Percentiles rank a stretch among this genome's conserved stretches.
phyloP scores from a whole-genome alignment of 1,140 invertebrate genomes.

The Hermetia illucens region DNA sequence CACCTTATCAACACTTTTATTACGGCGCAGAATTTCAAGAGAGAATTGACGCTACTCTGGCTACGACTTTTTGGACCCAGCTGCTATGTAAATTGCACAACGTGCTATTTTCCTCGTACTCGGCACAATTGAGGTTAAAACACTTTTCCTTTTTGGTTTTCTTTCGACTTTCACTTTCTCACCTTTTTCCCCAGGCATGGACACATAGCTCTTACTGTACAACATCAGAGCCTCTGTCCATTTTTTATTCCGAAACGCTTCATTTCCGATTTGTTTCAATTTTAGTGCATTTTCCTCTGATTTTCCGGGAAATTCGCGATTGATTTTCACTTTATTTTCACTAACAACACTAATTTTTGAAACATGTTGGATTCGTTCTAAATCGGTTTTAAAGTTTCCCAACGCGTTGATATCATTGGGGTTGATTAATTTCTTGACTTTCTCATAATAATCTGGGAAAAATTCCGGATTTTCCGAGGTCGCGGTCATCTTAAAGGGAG shows the following conservation, averaged over 20 bases:
- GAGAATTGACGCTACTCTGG: too few relatives aligned
- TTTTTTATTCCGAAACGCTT: slow-evolving; percentile 58
- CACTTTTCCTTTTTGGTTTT: too few relatives aligned
- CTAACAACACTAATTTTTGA: slow-evolving; percentile 18
- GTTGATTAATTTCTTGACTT: slow-evolving; percentile 16
- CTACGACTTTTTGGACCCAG: too few relatives aligned
- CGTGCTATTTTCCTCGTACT: too few relatives aligned
- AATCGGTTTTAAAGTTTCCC: slow-evolving; percentile 17
- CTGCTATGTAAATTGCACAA: too few relatives aligned
- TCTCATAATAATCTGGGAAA: slow-evolving; percentile 25
- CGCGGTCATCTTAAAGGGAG: slow-evolving; percentile 17
- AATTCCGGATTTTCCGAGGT: slow-evolving; percentile 18
- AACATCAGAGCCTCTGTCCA: slow-evolving; percentile 55
- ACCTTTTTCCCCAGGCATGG: slow-evolving; percentile 50
- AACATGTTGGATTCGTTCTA: slow-evolving; percentile 23
- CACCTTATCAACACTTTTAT: too few relatives aligned
- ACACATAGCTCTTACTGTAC: slow-evolving; percentile 57
- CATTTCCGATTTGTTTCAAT: slow-evolving; percentile 63
- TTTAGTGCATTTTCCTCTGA: slow-evolving; percentile 42
- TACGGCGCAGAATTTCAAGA: too few relatives aligned
- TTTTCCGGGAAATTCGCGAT: slow-evolving; percentile 37
- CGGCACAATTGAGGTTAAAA: too few relatives aligned
- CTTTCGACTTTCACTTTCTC: too few relatives aligned
- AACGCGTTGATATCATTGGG: slow-evolving; percentile 9
- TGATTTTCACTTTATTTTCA: slow-evolving; percentile 18